A percentile compares a stretch with the other conserved stretches of the same genome.
Conservation (phyloP, 2,888 invertebrate genomes). For the Elysia crispata region DNA sequence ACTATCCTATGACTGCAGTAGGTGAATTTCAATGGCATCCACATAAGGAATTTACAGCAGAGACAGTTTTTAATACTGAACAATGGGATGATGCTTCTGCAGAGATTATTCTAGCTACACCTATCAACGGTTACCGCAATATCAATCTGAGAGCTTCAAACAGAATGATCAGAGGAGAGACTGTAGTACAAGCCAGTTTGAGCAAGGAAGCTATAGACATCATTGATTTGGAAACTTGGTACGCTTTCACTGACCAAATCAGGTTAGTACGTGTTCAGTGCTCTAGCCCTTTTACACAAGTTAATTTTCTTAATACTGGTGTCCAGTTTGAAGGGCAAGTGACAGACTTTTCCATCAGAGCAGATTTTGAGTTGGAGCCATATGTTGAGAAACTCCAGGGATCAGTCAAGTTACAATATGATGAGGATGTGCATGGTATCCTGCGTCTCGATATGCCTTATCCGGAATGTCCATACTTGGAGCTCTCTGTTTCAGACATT, state of each 20-base stretch:
- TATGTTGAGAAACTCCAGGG: conserved; percentile 48
- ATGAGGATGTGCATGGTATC: conserved; percentile 46
- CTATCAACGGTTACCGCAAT: conserved; percentile 31
- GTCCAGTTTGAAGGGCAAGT: background rate
- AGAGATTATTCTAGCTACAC: conserved; percentile 47
- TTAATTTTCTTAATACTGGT: conserved; percentile 29
- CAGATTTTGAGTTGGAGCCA: conserved; percentile 54
- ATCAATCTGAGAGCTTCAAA: conserved; percentile 43
- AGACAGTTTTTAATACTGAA: conserved; percentile 51
- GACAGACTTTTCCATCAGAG: conserved; percentile 44
- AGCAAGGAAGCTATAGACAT: conserved; percentile 45
- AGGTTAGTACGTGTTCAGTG: conserved; percentile 11
- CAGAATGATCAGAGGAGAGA: conserved; percentile 46
- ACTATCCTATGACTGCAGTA: conserved; percentile 54
- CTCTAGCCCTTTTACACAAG: conserved; percentile 21
- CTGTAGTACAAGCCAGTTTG: conserved; percentile 40
- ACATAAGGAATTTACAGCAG: conserved; percentile 50
- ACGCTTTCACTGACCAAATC: background rate
- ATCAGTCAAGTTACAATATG: conserved; percentile 47
- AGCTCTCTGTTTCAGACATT: conserved; percentile 47
- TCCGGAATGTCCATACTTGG: conserved; percentile 51
- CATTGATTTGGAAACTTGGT: conserved; percentile 32
- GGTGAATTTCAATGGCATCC: conserved; percentile 50
- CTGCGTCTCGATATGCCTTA: conserved; percentile 56
- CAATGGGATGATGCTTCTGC: conserved; percentile 43